Conservation (phyloP, 2,113 vertebrate genomes). For the Archocentrus centrarchus region DNA sequence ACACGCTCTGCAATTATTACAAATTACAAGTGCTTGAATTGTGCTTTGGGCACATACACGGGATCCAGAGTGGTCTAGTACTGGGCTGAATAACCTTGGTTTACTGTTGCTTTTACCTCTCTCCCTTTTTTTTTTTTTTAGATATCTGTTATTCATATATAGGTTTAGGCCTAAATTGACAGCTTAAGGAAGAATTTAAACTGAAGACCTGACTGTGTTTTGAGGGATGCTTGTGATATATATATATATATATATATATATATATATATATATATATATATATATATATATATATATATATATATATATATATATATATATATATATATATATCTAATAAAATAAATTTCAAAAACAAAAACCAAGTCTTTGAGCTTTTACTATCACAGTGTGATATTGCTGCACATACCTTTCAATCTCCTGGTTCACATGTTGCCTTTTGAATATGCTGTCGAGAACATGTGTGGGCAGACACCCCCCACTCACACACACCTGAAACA, state of each 20-base stretch:
- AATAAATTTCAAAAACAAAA: too few relatives aligned
- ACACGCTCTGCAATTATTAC: background rate
- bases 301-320: too few relatives aligned
- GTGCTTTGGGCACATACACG: too few relatives aligned
- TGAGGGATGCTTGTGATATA: background rate
- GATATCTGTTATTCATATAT: background rate
- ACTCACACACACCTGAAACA: too few relatives aligned
- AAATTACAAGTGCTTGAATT: background rate
- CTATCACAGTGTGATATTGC: background rate
- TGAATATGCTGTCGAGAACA: slow-evolving; percentile 39
- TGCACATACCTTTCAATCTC: background rate
- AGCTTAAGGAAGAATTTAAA: background rate
- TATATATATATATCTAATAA: too few relatives aligned
- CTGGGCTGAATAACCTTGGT: background rate
- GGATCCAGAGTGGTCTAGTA: background rate
- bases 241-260: too few relatives aligned
- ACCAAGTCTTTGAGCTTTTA: too few relatives aligned
- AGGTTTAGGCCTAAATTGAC: background rate
- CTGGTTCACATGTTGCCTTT: slow-evolving; percentile 42
- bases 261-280: too few relatives aligned
- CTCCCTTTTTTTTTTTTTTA: background rate
- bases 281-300: too few relatives aligned
- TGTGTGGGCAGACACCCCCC: too few relatives aligned
- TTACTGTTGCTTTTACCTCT: background rate
- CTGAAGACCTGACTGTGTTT: background rate